Base-by-base conservation (phyloP, 2,113 vertebrate species). In the Ammospiza caudacuta region DNA sequence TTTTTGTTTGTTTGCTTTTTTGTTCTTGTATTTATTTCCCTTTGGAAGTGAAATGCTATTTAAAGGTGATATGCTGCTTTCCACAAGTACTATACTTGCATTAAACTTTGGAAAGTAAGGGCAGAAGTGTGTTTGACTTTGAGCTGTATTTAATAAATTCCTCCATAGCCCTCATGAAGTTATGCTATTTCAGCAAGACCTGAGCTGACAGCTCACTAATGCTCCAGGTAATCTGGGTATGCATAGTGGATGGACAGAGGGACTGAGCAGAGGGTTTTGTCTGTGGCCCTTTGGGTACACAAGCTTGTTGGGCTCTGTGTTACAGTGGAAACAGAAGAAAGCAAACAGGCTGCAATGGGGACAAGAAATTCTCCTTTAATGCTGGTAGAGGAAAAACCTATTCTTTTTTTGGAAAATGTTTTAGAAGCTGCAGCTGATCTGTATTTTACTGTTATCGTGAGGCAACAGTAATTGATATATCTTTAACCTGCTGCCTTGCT, bases 21-120 rank as follows among this genome's bases (percentile, higher is more conserved):
- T 64, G 11, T 33, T 25, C 33, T 19, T 63, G 37, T 23, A 6
- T 44, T 41, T 54, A 21, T 81, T 51, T 52, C 6, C 8, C n/a
- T 70, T 66, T 62, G 51, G n/a, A 82, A 66, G 8, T 59, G 29
- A 75, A 74, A 46, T 8, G 8, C 23, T 75, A 7, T 63, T 78
- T 90, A 58, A 72, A 78, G 63, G 29, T 29, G 63, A 64, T 5
- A 0, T 16, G 16, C 19, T 72, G 22, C 28, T 78, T 78, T 68
- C 27, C 12, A 55, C 6, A 3, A 17, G 44, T 21, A 13, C 19
- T 17, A 7, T 35, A 27, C 15, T 23, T 43, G 23, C 62, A 63
- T 44, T 31, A 25, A 58, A 59, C 8, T 43, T 25, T 46, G n/a
- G 17, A 52, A 69, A 90, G 28, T 44, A 61, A 0, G 0, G 29